Conservation (phyloP, 2,888 invertebrate genomes). For the Theretra japonica region DNA sequence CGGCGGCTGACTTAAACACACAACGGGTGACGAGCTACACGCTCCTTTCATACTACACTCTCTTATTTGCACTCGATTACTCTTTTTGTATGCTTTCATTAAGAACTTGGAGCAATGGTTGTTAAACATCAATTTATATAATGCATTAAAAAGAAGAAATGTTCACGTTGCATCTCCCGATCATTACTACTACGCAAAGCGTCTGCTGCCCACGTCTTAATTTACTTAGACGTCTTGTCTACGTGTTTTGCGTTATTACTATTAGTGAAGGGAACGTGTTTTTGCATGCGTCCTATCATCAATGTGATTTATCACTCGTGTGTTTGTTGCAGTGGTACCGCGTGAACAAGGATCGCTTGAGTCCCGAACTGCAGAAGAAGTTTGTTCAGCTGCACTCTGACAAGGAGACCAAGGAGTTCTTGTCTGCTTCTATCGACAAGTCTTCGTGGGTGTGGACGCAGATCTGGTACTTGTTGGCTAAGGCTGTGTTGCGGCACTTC, state of each 20-base stretch:
- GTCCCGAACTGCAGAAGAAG: conserved; percentile 80
- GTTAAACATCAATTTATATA: conserved; percentile 78
- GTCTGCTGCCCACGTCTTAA: conserved; percentile 34
- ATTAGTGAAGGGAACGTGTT: conserved; percentile 24
- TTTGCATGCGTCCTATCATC: not conserved
- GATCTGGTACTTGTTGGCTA: conserved; percentile 94
- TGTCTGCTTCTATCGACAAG: conserved; percentile 90
- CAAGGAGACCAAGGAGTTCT: conserved; percentile 89
- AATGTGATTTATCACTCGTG: conserved; percentile 6
- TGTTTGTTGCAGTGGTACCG: conserved; percentile 88
- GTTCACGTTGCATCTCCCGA: conserved; percentile 58
- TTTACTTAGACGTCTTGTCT: conserved; percentile 30
- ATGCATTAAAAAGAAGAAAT: conserved; percentile 50
- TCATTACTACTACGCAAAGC: conserved; percentile 49
- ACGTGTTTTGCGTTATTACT: conserved; percentile 19
- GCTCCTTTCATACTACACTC: conserved; percentile 74
- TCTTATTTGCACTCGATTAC: conserved; percentile 82
- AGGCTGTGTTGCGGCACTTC: conserved; percentile 93
- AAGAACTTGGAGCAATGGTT: conserved; percentile 68
- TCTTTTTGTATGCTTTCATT: conserved; percentile 79
- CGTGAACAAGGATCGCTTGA: conserved; percentile 84
- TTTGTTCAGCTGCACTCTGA: conserved; percentile 89
- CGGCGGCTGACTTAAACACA: conserved; percentile 81
- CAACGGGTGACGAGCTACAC: conserved; percentile 81
- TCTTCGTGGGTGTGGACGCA: conserved; percentile 95